phyloP scores from a whole-genome alignment of 2,888 invertebrate species.

The Drosophila mulleri region DNA sequence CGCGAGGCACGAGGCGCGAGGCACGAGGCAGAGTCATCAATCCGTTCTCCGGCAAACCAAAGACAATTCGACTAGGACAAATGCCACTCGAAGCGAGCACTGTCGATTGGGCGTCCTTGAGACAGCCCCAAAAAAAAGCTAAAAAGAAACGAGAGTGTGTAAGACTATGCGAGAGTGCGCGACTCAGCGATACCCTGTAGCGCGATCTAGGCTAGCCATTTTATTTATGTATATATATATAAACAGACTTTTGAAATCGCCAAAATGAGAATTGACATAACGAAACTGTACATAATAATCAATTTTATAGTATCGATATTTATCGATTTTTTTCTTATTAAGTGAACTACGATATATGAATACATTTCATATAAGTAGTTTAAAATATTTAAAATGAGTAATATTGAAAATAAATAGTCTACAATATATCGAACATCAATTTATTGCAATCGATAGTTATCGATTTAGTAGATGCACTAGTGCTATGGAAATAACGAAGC shows the following conservation, averaged over 20 bases:
- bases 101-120: conserved; percentile 3
- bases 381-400: too few species aligned
- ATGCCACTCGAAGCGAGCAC: conserved; percentile 24
- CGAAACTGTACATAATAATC: too few species aligned
- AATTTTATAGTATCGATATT: background rate
- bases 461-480: too few species aligned
- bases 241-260: background rate
- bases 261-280: background rate
- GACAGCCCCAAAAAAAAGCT: background rate
- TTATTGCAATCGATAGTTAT: too few species aligned
- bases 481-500: too few species aligned
- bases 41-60: background rate
- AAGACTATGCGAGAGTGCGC: background rate
- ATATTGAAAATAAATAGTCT: too few species aligned
- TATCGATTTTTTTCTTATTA: background rate
- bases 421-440: too few species aligned
- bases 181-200: background rate
- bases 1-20: too few species aligned
- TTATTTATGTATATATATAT: background rate
- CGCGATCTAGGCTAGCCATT: background rate
- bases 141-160: background rate
- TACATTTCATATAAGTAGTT: too few species aligned
- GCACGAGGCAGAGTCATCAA: background rate
- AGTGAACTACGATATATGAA: too few species aligned
- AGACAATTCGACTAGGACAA: conserved; percentile 15